Conservation (phyloP, 2,888 invertebrate species). For the Plagiodera versicolora region DNA sequence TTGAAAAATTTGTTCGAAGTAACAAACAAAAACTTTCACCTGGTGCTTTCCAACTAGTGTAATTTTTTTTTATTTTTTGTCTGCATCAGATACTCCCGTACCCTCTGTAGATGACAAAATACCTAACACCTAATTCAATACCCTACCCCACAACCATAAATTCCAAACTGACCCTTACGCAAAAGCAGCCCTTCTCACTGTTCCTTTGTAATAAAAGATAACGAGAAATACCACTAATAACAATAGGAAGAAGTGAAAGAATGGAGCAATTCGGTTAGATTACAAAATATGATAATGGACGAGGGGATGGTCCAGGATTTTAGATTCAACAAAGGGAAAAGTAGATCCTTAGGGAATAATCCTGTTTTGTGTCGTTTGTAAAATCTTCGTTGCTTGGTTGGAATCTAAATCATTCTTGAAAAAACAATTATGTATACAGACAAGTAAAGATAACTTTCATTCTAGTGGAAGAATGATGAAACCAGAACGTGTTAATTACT, state of each 20-base stretch:
- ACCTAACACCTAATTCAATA: background rate
- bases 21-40: too few species aligned
- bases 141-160: slow-evolving; percentile 16
- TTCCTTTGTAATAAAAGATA: slow-evolving; percentile 6
- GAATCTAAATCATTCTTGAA: too few species aligned
- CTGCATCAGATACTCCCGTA: too few species aligned
- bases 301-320: background rate
- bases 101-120: background rate
- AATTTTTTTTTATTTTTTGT: too few species aligned
- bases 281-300: slow-evolving; percentile 45
- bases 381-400: too few species aligned
- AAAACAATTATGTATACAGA: too few species aligned
- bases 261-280: slow-evolving; percentile 32
- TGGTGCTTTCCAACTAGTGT: too few species aligned
- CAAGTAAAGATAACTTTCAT: too few species aligned
- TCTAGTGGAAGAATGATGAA: too few species aligned
- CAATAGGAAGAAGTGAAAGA: slow-evolving; percentile 32
- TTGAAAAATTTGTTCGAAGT: too few species aligned
- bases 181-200: slow-evolving; percentile 11
- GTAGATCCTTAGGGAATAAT: slow-evolving; percentile 10
- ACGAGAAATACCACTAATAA: slow-evolving; percentile 18
- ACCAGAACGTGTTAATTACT: too few species aligned
- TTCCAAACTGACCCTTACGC: slow-evolving; percentile 18
- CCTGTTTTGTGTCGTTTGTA: too few species aligned
- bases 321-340: background rate